These are phyloP conservation scores for Drosophila kuntzei DNA, from an alignment of 2,888 invertebrate genomes.

Conservation along the genomic window DNA sequence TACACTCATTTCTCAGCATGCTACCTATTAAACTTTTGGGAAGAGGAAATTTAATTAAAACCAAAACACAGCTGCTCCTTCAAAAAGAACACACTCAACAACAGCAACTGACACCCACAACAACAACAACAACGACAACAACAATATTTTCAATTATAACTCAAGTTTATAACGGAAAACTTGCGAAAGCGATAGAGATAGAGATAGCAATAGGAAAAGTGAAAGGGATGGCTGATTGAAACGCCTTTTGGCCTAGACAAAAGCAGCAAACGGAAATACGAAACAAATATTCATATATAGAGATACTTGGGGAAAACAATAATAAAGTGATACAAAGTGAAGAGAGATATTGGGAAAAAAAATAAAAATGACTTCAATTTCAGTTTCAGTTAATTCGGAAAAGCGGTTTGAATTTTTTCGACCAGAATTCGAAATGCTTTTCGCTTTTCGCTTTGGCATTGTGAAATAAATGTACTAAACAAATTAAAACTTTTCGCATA, in stretches of 20 bases:
- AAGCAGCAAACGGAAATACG: constrained; percentile 15
- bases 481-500: constrained; percentile 82
- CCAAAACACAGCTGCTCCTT: constrained; percentile 74
- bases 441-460: constrained; percentile 33
- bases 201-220: constrained; percentile 27
- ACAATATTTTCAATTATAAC: constrained; percentile 79
- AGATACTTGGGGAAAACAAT: constrained; percentile 4
- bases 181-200: constrained; percentile 42
- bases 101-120: constrained; percentile 36
- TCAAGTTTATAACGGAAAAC: constrained; percentile 72
- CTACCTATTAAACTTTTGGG: constrained; percentile 80
- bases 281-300: constrained; percentile 26
- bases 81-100: constrained; percentile 34
- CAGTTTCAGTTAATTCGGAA: constrained; percentile 64
- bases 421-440: constrained; percentile 44
- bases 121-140: constrained; percentile 36
- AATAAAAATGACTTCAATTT: constrained; percentile 62
- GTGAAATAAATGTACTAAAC: constrained; percentile 75
- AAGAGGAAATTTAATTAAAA: constrained; percentile 80
- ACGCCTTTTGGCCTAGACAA: constrained; percentile 34
- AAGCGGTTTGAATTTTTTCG: constrained; percentile 40
- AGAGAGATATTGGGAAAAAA: constrained; percentile 50
- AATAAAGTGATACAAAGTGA: constrained; percentile 19
- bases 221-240: constrained; percentile 39
- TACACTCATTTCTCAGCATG: constrained; percentile 75